Evolutionary conservation across 1,140 invertebrate species (phyloP).

Genomic region (Ceratina calcarata): DNA sequence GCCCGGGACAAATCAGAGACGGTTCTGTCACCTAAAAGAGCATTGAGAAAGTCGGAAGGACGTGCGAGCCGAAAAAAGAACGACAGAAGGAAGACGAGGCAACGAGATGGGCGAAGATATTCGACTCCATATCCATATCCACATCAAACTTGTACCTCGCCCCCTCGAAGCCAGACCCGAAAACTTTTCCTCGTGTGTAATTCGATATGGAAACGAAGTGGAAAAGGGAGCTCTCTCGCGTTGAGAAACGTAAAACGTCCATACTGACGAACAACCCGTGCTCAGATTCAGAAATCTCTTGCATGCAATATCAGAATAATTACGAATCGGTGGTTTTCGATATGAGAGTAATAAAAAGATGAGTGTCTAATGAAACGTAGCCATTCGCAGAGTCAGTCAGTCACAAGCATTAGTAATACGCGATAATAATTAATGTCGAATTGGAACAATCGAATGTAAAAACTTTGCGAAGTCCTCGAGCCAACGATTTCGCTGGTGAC

Average conservation of each 20-base stretch:
- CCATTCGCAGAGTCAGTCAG: conserved; percentile 54
- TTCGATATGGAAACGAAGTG: conserved; percentile 70
- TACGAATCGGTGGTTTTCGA: not conserved
- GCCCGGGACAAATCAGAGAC: conserved; percentile 60
- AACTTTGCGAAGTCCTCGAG: not conserved
- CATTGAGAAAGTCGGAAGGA: conserved; percentile 48
- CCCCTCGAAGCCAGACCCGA: conserved; percentile 60
- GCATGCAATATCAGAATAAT: conserved; percentile 16
- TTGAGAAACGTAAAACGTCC: conserved; percentile 52
- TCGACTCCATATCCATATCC: conserved; percentile 68
- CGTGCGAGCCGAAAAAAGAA: conserved; percentile 34
- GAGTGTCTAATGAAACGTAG: too few species aligned
- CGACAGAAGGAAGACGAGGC: conserved; percentile 50
- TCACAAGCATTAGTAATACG: too few species aligned
- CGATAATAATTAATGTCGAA: not conserved
- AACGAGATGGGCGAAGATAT: conserved; percentile 62
- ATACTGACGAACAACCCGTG: conserved; percentile 51
- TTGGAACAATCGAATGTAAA: not conserved
- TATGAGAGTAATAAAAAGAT: too few species aligned
- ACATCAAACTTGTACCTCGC: conserved; percentile 70
- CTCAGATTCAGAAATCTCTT: conserved; percentile 48
- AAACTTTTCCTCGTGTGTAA: conserved; percentile 73
- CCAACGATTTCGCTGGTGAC: not conserved
- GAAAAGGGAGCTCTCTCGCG: conserved; percentile 57
- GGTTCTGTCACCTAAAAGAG: conserved; percentile 63